Conservation (phyloP, 2,113 vertebrate genomes). For the Aptenodytes forsteri region DNA sequence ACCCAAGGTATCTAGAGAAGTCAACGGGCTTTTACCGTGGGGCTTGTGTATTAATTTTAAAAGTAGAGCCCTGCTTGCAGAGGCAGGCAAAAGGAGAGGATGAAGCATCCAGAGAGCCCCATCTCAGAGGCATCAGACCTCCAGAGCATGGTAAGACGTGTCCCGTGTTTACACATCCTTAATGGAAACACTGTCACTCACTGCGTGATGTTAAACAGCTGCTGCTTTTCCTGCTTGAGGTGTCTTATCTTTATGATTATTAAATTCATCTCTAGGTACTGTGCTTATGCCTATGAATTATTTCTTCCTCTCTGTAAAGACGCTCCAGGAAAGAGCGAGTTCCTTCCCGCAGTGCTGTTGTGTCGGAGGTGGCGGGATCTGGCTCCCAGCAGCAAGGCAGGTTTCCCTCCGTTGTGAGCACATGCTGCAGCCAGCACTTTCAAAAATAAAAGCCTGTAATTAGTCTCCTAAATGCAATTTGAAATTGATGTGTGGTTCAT, state of each 20-base stretch:
- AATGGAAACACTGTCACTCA: background rate
- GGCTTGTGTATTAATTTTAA: background rate
- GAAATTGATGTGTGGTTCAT: background rate
- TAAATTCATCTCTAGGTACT: background rate
- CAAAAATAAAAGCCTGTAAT: background rate
- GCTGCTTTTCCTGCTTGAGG: background rate
- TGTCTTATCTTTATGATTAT: background rate
- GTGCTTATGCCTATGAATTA: accelerated
- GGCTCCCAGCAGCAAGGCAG: background rate
- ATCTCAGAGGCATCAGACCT: background rate
- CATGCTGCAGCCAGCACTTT: background rate
- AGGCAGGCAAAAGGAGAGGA: background rate
- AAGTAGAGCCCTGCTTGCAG: background rate
- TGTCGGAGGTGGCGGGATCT: background rate
- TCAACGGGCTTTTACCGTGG: background rate
- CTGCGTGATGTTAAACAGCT: background rate
- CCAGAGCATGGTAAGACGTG: accelerated
- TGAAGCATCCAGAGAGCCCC: background rate
- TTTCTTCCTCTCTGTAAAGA: background rate
- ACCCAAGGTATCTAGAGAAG: background rate
- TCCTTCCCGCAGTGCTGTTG: background rate
- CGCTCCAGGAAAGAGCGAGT: background rate
- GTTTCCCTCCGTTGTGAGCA: background rate
- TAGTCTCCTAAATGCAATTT: background rate
- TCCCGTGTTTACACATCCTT: accelerated